Base-by-base conservation (phyloP, 1,140 invertebrate genomes). In the Eupeodes corollae region DNA sequence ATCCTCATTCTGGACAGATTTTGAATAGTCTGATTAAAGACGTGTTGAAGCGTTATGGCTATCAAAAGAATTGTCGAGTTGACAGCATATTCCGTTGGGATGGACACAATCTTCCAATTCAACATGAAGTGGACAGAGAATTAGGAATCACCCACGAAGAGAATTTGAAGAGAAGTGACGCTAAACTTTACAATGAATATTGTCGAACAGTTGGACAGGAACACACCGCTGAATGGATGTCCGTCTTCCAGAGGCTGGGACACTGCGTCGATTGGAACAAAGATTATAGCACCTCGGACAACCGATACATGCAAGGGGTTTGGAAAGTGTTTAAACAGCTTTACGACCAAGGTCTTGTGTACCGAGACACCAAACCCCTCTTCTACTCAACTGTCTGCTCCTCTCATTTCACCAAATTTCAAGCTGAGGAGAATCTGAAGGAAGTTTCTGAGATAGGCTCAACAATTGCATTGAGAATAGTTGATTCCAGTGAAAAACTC, bases 381-480 rank as follows among this genome's bases (percentile, higher is more conserved):
- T 93, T 93, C 1, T 98, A 83, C 68, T 98, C 94, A 0, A 97
- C 91, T 40, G 88, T 84, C 8, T 98, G 94, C 61, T 88, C 83
- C 56, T 98, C 95, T 32, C 93, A 94, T 1, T 66, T 98, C 15
- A 96, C 93, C 1, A 98, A 98, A 68, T 98, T 98, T 78, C 94
- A 98, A 72, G 86, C 90, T 39, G 90, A 91, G 12, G 92, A 95
- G 67, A 98, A 98, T 73, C 98, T 97, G 68, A 97, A 98, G 68
- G 91, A 97, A 61, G 91, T 96, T 9, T 77, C 89, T 8, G 94
- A 98, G 73, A 92, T 92, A 18, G 84, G 91, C 37, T 81, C 95
- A 32, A 81, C 91, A 38, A 81, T 95, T 0, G 78, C 76, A 51
- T 92, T 97, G 69, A 88, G 88, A 26, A 70, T 93, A 30, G 59